Evolutionary conservation across 2,888 invertebrate species (phyloP), one percentile per base, ranked within the genome.

Genomic region (Platypus cylindrus): DNA sequence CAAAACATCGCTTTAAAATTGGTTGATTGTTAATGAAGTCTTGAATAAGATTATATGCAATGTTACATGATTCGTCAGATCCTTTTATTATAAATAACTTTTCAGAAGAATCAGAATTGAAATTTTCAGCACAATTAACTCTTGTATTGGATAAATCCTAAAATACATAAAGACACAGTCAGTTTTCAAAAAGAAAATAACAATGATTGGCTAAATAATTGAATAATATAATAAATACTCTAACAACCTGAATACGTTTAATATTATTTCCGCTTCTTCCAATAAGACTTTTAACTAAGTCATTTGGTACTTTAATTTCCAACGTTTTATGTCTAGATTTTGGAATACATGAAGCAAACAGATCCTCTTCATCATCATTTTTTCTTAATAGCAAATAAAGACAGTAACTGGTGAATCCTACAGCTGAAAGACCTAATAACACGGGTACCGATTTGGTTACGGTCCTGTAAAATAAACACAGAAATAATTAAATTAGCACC

Each of bases 201-300:
- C 20, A n/a, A n/a, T n/a, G n/a, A n/a, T n/a, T 20, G 20, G 9
- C 9, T n/a, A n/a, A 20, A 20, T 20, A 20, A 7, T 11, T n/a
- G 12, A 11, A 24, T 12, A 24, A 7, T 11, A 24, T 7, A 32
- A 14, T 12, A 11, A 35, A n/a, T 8, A 22, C n/a, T 18, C 16
- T 17, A 9, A 25, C 13, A 34, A 71, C 69, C 57, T 89, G 78
- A 41, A 91, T 73, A 37, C 73, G 67, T 57, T 79, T 80, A 30
- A 90, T 73, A 50, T 75, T 77, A n/a, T 68, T 63, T 4, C 90
- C 89, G 48, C 71, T 73, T 46, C 82, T 70, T 22, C 90, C 83
- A 49, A 82, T 78, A 36, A 83, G 60, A 34, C 70, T 65, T 5
- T 78, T 71, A 12, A 79, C 71, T 49, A 71, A 66, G 35, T 73